Base-by-base conservation (phyloP, 2,888 invertebrate genomes). In the Pollenia griseotomentosa region DNA sequence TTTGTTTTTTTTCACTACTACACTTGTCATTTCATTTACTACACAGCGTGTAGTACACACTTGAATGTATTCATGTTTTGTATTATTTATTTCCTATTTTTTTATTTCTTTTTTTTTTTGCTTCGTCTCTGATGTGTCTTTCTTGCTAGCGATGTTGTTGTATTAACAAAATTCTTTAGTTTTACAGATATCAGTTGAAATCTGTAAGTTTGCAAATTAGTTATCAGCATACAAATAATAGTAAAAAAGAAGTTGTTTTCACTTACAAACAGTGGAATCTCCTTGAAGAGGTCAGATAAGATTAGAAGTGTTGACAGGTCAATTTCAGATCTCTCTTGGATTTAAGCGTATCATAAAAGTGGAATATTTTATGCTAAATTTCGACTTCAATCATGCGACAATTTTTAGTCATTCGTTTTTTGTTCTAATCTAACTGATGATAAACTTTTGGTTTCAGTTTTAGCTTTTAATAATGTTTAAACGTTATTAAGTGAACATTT, bases 171-270 rank as follows among this genome's bases (percentile, higher is more conserved):
- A 77, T 77, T 71, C 46, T 77, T 75, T 59, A 81, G 73, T 83
- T 83, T 71, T 80, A 51, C n/a, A 63, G 46, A 74, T 80, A 80
- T 86, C 80, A 83, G 63, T 66, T 59, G 86, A 80, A 83, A 83
- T 80, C 71, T 78, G 61, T 73, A 82, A 65, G 46, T 63, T 84
- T 87, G 78, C 51, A 84, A 87, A 87, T 87, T 87, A 87, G 84
- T 81, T 87, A 81, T 78, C 83, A 77, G 65, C 23, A 82, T 44
- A 57, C 8, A 70, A 83, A 66, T 61, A 68, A 77, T 51, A 80
- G 42, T 66, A 78, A 44, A 66, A 53, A 33, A 44, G 33, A 33
- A 33, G 6, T 6, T 33, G 5, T 75, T 53, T 68, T n/a, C 16
- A 19, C 2, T 68, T 42, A 33, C 9, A 12, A 4, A 23, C 82